phyloP scores from a whole-genome alignment of 2,888 invertebrate species.

The Clitarchus hookeri region DNA sequence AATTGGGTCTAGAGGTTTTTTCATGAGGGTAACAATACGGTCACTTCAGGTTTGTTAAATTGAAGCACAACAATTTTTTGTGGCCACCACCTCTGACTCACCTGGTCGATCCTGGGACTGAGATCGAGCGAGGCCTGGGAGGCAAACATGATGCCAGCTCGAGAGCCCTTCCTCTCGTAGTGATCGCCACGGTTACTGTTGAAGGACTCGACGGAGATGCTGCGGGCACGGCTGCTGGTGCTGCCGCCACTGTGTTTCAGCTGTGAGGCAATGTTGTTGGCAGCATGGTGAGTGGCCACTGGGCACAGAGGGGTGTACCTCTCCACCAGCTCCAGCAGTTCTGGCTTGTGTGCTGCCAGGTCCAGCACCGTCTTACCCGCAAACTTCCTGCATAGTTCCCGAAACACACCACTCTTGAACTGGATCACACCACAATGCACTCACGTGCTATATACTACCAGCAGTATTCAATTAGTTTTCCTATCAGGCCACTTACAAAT shows the following conservation, averaged over 20 bases:
- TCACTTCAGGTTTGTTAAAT: too few species aligned
- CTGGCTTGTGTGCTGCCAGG: conserved; percentile 52
- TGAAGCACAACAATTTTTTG: neutral
- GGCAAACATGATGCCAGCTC: conserved; percentile 24
- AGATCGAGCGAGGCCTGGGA: conserved; percentile 43
- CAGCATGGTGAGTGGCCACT: conserved; percentile 30
- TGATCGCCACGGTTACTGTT: neutral
- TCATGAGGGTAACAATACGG: too few species aligned
- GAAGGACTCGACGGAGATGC: conserved; percentile 25
- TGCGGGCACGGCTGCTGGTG: conserved; percentile 25
- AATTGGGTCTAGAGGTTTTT: too few species aligned
- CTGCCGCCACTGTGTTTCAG: conserved; percentile 34
- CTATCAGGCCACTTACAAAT: too few species aligned
- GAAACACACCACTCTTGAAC: neutral
- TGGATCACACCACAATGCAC: too few species aligned
- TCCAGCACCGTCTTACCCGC: conserved; percentile 53
- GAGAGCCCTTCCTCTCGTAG: conserved; percentile 16
- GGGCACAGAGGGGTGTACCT: conserved; percentile 35
- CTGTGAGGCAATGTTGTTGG: conserved; percentile 27
- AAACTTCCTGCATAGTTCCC: conserved; percentile 51
- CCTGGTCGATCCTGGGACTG: conserved; percentile 46
- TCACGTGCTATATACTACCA: too few species aligned
- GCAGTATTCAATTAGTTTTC: too few species aligned
- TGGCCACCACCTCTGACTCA: conserved; percentile 11
- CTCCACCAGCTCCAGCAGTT: conserved; percentile 48